phyloP scores from a whole-genome alignment of 2,113 vertebrate genomes.

The Riparia riparia region DNA sequence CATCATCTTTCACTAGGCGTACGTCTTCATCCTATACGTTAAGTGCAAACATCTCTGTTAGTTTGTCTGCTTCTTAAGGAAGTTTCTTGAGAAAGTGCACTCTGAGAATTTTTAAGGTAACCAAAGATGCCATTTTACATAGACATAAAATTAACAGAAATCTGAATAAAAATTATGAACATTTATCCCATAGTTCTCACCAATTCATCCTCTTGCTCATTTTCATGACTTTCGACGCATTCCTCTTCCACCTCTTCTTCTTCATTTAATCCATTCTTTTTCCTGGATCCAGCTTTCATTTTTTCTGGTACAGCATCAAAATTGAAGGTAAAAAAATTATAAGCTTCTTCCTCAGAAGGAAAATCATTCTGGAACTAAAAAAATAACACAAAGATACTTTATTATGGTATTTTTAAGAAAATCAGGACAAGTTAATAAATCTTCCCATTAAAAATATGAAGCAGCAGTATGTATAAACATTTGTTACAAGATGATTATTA shows the following conservation, averaged over 20 bases:
- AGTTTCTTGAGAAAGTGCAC: background rate
- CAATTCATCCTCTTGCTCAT: constrained; percentile 57
- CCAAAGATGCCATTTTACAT: background rate
- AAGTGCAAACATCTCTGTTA: background rate
- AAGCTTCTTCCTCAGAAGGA: constrained; percentile 88
- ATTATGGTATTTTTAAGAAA: background rate
- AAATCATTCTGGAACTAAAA: constrained; percentile 74
- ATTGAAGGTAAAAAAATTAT: constrained; percentile 92
- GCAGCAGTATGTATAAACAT: background rate
- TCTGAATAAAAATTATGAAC: background rate
- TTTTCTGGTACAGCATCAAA: constrained; percentile 84
- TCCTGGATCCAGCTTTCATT: constrained; percentile 2
- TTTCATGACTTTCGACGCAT: constrained; percentile 8
- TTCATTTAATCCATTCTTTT: constrained; percentile 31
- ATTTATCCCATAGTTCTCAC: background rate
- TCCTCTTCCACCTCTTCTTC: constrained; percentile 69
- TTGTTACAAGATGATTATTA: background rate
- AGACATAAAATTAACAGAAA: background rate
- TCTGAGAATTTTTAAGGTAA: background rate
- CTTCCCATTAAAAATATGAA: background rate
- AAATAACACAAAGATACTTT: background rate
- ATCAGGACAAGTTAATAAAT: background rate
- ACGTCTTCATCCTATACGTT: constrained; percentile 81
- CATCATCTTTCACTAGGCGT: constrained; percentile 72
- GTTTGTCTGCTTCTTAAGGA: background rate